Percentiles rank a stretch among this genome's conserved stretches.
phyloP scores from a whole-genome alignment of 1,140 invertebrate genomes.

The Drosophila willistoni region DNA sequence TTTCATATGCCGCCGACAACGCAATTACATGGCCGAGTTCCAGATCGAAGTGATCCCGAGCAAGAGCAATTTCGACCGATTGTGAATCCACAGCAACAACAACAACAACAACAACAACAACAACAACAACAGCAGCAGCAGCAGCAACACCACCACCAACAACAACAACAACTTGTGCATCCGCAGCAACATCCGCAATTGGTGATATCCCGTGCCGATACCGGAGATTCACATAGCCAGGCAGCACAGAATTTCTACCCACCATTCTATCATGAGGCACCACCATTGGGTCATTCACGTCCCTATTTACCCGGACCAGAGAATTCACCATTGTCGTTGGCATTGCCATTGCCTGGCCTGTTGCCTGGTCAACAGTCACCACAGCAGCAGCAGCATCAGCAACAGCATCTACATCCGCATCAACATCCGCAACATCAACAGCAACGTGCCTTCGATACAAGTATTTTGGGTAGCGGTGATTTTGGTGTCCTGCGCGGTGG shows the following conservation, averaged over 20 bases:
- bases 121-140: constrained; percentile 17
- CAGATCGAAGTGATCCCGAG: constrained; percentile 39
- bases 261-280: constrained; percentile 79
- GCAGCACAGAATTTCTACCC: constrained; percentile 82
- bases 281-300: constrained; percentile 78
- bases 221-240: constrained; percentile 69
- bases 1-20: constrained; percentile 72
- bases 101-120: constrained; percentile 16
- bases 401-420: constrained; percentile 25
- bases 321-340: constrained; percentile 45
- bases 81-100: constrained; percentile 38
- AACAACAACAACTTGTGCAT: constrained; percentile 19
- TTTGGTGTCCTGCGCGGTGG: constrained; percentile 94
- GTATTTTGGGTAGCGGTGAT: constrained; percentile 92
- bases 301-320: constrained; percentile 69
- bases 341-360: constrained; percentile 49
- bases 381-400: constrained; percentile 30
- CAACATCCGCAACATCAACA: constrained; percentile 48
- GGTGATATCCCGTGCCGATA: constrained; percentile 52
- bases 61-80: constrained; percentile 71
- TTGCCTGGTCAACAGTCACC: constrained; percentile 32
- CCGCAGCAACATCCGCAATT: constrained; percentile 1
- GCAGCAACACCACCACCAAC: background rate
- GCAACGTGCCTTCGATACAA: constrained; percentile 77
- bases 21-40: constrained; percentile 54